A percentile compares a stretch with the other conserved stretches of the same genome.
These are phyloP conservation scores for Microchrysa polita DNA, from an alignment of 2,888 invertebrate species.

Conservation along the genomic window DNA sequence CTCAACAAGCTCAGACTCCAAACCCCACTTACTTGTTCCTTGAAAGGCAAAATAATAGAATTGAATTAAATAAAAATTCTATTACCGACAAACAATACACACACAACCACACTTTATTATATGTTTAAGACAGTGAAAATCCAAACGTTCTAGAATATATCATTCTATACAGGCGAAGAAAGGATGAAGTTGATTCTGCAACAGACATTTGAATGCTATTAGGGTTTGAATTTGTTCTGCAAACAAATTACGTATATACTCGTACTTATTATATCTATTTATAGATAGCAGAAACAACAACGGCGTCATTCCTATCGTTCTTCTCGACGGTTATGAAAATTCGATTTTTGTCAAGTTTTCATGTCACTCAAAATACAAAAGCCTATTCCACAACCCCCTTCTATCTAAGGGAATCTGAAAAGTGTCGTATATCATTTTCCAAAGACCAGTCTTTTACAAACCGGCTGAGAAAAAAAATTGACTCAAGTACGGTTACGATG, in stretches of 20 bases:
- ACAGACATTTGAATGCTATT: conserved; percentile 17
- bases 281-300: too few species aligned
- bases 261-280: too few species aligned
- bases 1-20: too few species aligned
- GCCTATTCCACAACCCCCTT: not conserved
- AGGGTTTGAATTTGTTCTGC: not conserved
- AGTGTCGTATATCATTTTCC: conserved; percentile 3
- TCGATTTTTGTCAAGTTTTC: conserved; percentile 10
- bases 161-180: not conserved
- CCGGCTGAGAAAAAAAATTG: not conserved
- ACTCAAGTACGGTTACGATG: not conserved
- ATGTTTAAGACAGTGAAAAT: not conserved
- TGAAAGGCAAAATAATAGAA: not conserved
- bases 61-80: conserved; percentile 3
- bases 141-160: not conserved
- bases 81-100: not conserved
- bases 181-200: conserved; percentile 14
- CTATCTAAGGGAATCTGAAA: not conserved
- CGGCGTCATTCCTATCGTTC: not conserved
- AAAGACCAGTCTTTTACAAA: not conserved
- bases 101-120: not conserved
- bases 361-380: not conserved
- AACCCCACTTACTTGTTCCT: not conserved
- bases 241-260: not conserved
- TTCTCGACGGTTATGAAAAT: not conserved